Evolutionary conservation across 2,113 vertebrate genomes (phyloP).

Genomic region (Muntiacus reevesi): DNA sequence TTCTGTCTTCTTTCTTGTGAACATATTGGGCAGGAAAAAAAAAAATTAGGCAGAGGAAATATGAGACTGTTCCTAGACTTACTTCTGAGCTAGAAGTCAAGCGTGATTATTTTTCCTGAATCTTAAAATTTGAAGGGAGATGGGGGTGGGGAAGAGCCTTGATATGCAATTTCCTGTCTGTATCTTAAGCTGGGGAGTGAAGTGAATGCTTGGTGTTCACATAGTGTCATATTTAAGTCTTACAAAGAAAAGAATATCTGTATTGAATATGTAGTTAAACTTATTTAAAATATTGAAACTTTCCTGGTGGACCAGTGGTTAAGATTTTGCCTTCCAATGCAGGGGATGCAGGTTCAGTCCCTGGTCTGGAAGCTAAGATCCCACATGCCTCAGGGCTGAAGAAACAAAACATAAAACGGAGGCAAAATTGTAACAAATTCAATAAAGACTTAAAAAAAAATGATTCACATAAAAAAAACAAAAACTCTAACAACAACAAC

Average conservation of each 20-base stretch:
- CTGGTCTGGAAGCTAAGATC: not conserved
- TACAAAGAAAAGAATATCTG: not conserved
- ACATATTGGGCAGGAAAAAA: not conserved
- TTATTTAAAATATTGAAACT: not conserved
- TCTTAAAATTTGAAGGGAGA: not conserved
- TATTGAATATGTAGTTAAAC: not conserved
- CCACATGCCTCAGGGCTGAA: not conserved
- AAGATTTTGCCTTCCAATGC: not conserved
- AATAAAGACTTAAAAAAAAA: not conserved
- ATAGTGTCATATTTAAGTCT: not conserved
- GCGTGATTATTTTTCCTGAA: not conserved
- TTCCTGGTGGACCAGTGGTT: not conserved
- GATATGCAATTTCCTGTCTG: not conserved
- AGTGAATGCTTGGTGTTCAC: not conserved
- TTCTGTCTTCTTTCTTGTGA: not conserved
- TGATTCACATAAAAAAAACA: not conserved
- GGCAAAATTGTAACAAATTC: not conserved
- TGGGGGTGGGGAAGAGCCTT: too few relatives aligned
- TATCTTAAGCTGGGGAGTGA: not conserved
- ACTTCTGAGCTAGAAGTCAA: not conserved
- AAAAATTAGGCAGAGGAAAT: not conserved
- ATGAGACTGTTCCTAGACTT: not conserved
- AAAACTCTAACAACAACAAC: not conserved
- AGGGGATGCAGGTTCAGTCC: not conserved
- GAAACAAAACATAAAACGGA: not conserved